phyloP scores from a whole-genome alignment of 2,797 vertebrate species.

The Petrocephalus schoutedeni region DNA sequence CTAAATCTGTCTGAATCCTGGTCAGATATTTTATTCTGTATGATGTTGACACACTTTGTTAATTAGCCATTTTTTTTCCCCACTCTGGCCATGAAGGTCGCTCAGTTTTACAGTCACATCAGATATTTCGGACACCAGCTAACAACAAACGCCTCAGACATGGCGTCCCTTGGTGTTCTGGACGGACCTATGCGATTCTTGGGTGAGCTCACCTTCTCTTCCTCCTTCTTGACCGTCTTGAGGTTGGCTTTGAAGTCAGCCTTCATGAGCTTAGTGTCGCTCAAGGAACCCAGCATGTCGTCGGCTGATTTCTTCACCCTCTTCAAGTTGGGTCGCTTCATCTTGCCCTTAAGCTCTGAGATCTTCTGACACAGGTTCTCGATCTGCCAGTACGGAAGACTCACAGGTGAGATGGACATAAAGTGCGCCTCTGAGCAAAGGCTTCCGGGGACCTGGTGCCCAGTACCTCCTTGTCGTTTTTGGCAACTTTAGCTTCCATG shows the following conservation, averaged over 20 bases:
- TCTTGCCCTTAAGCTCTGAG: constrained; percentile 50
- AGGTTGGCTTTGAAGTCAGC: constrained; percentile 54
- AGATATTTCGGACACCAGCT: not conserved
- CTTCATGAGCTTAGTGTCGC: constrained; percentile 46
- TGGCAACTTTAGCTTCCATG: constrained; percentile 18
- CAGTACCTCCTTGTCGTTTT: constrained; percentile 28
- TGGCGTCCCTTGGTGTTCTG: not conserved
- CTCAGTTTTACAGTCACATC: not conserved
- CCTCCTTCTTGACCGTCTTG: constrained; percentile 57
- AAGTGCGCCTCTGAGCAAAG: not conserved
- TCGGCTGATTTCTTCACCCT: constrained; percentile 49
- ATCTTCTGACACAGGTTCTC: constrained; percentile 47
- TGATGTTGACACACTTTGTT: not conserved
- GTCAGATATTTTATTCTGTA: not conserved
- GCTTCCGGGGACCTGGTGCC: not conserved
- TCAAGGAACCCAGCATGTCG: constrained; percentile 46
- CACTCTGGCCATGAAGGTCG: not conserved
- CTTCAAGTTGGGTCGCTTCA: constrained; percentile 52
- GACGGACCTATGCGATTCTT: not conserved
- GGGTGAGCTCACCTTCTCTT: constrained; percentile 45
- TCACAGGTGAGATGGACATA: not conserved
- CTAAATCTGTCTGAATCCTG: not conserved
- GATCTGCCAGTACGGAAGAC: constrained; percentile 36
- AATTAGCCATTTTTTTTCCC: not conserved
- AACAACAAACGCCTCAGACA: not conserved